Conservation (phyloP, 1,140 invertebrate genomes). For the Chrysopa pallens region DNA sequence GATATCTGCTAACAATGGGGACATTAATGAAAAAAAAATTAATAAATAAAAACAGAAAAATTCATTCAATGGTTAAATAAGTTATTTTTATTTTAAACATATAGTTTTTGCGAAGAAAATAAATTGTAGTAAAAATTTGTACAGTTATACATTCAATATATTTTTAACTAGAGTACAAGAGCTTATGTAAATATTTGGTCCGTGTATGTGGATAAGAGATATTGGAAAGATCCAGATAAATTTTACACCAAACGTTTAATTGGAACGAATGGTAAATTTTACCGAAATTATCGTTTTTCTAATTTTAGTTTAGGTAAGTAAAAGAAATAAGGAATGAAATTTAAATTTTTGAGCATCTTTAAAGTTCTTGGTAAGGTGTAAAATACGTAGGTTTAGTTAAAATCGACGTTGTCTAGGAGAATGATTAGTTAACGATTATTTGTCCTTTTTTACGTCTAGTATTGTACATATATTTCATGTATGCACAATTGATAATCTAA, state of each 20-base stretch:
- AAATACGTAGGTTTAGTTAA: too few species aligned
- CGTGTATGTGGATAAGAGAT: slow-evolving; percentile 37
- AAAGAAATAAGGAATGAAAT: too few species aligned
- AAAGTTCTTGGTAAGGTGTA: too few species aligned
- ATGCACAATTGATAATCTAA: too few species aligned
- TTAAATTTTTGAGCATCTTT: too few species aligned
- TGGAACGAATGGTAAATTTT: slow-evolving; percentile 24
- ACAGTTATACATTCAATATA: neutral
- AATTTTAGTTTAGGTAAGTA: slow-evolving; percentile 47
- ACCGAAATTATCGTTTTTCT: slow-evolving; percentile 32
- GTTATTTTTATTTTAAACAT: neutral
- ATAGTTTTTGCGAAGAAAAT: slow-evolving; percentile 1
- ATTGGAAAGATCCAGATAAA: slow-evolving; percentile 44
- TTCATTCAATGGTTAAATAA: too few species aligned
- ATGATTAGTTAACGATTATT: too few species aligned
- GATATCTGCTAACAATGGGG: neutral
- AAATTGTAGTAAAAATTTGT: neutral
- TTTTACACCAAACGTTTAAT: slow-evolving; percentile 59
- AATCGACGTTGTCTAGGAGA: too few species aligned
- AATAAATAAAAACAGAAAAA: neutral
- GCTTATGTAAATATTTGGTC: slow-evolving; percentile 42
- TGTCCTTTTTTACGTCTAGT: too few species aligned
- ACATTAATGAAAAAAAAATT: neutral
- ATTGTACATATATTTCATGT: too few species aligned
- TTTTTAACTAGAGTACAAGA: slow-evolving; percentile 26